phyloP scores from a whole-genome alignment of 2,888 invertebrate species.

The Pandemis cinnamomeana region DNA sequence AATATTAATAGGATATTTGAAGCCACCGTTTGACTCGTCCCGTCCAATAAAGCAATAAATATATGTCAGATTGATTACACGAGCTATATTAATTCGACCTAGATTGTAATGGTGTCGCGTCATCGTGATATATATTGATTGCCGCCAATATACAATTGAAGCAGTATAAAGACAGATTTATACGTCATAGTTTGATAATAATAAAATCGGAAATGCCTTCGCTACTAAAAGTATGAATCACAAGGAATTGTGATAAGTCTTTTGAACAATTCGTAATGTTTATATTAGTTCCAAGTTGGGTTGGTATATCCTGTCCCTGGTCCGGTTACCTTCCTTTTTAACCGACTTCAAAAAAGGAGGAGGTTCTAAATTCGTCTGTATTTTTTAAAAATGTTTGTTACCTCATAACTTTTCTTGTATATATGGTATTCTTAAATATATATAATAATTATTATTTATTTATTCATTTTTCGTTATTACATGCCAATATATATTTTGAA shows the following conservation, averaged over 20 bases:
- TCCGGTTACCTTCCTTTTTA: no score
- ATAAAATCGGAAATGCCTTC: constrained; percentile 1
- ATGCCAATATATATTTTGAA: no score
- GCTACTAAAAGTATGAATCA: neutral
- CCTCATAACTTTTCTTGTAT: no score
- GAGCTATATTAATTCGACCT: constrained; percentile 20
- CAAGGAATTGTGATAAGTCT: neutral
- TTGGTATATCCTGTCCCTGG: no score
- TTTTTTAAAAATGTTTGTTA: no score
- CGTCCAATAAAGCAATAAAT: constrained; percentile 3
- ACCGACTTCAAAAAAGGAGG: no score
- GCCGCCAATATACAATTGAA: constrained; percentile 4
- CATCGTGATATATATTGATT: constrained; percentile 3
- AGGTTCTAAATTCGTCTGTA: no score
- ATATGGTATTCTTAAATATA: no score
- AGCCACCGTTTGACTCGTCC: neutral
- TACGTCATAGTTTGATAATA: neutral
- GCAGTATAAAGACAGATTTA: neutral
- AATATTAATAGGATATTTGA: no score
- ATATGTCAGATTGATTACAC: constrained; percentile 1
- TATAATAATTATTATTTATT: no score
- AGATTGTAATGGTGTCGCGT: constrained; percentile 1
- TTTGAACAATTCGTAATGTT: neutral
- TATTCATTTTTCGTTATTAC: no score
- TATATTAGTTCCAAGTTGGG: no score